Conservation (phyloP, 1,140 invertebrate species). For the Hypsibius dujardini region DNA sequence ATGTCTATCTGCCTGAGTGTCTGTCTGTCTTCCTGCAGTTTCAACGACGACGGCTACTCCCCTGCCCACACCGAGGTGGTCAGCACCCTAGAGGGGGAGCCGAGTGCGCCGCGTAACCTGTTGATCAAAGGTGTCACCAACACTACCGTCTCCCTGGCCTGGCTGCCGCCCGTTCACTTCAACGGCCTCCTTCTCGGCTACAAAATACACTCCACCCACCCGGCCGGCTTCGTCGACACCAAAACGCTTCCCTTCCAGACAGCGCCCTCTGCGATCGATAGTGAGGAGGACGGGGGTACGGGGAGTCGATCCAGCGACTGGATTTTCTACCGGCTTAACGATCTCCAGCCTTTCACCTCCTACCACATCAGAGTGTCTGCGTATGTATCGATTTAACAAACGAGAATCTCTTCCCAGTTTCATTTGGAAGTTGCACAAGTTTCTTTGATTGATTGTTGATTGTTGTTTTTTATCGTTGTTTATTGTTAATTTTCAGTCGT, state of each 20-base stretch:
- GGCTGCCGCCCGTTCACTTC: background rate
- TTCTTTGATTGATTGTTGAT: too few species aligned
- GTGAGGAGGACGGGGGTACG: too few species aligned
- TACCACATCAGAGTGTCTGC: background rate
- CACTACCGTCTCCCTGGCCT: background rate
- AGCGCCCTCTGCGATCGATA: too few species aligned
- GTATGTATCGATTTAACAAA: too few species aligned
- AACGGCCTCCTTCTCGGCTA: slow-evolving; percentile 1
- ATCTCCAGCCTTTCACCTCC: background rate
- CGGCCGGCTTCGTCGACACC: background rate
- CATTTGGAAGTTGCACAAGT: too few species aligned
- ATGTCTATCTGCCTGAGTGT: background rate
- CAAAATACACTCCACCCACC: slow-evolving; percentile 3
- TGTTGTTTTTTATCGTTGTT: too few species aligned
- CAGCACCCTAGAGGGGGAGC: background rate
- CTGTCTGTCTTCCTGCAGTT: slow-evolving; percentile 6
- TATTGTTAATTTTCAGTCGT: too few species aligned
- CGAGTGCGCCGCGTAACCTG: background rate
- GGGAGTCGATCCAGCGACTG: too few species aligned
- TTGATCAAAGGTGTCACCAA: background rate
- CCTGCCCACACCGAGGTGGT: slow-evolving; percentile 10
- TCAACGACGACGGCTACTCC: slow-evolving; percentile 11
- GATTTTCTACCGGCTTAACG: background rate
- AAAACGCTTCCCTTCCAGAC: too few species aligned
- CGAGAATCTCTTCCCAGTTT: too few species aligned